Evolutionary conservation across 2,888 invertebrate genomes (phyloP).

Genomic region (Parapristionchus giblindavisi): DNA sequence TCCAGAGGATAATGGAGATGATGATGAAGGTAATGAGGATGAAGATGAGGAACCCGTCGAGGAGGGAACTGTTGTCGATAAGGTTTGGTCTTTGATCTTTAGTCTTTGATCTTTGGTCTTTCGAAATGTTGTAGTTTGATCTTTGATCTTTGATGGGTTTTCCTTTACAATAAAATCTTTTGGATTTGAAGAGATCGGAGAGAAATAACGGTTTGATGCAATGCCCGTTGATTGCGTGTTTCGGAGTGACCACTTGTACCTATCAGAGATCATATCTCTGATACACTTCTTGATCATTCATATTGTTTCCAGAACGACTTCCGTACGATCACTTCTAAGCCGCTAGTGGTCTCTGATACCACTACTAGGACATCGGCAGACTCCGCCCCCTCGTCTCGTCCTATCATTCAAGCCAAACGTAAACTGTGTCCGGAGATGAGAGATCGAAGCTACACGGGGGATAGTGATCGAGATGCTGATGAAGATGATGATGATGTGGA

Average conservation of each 20-base stretch:
- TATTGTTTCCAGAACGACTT: too few species aligned
- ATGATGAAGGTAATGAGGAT: conserved; percentile 40
- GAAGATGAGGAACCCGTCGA: conserved; percentile 42
- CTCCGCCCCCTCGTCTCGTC: too few species aligned
- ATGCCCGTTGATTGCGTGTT: too few species aligned
- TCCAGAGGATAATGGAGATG: conserved; percentile 52
- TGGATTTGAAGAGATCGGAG: too few species aligned
- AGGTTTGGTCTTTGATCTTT: background rate
- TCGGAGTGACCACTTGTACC: too few species aligned
- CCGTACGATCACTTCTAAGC: too few species aligned
- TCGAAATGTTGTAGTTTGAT: background rate
- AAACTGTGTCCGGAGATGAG: conserved; percentile 33
- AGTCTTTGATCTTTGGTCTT: background rate
- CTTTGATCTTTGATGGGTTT: conserved; percentile 10
- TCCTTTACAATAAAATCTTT: too few species aligned
- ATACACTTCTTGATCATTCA: too few species aligned
- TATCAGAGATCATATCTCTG: too few species aligned
- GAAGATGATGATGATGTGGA: background rate
- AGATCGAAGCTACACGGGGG: conserved; percentile 31
- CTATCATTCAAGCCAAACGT: conserved; percentile 36
- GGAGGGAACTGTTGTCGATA: background rate
- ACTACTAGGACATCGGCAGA: too few species aligned
- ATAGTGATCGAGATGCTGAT: conserved; percentile 10
- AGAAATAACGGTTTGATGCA: too few species aligned
- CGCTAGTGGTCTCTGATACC: too few species aligned